Percentiles rank a stretch among this genome's conserved stretches.
Evolutionary conservation across 2,797 vertebrate species (phyloP).

Genomic region (Ambastaia sidthimunki): DNA sequence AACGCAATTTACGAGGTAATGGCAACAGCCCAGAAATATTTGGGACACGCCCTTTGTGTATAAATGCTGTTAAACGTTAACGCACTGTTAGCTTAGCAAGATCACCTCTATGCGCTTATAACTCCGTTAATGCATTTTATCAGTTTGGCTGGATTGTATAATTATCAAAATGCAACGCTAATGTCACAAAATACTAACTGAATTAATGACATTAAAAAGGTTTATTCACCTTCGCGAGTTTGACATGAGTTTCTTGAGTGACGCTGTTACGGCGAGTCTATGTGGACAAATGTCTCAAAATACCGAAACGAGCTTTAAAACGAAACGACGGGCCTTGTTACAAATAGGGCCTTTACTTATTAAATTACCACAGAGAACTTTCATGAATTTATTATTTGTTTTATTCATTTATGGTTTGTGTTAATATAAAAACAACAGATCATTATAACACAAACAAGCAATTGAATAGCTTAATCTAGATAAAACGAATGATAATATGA

Average conservation of each 20-base stretch:
- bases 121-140: not conserved
- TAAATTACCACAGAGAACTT: too few species aligned
- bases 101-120: not conserved
- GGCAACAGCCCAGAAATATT: too few species aligned
- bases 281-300: conserved; percentile 2
- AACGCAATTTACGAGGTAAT: not conserved
- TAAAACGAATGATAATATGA: too few species aligned
- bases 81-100: conserved; percentile 21
- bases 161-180: not conserved
- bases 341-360: too few species aligned
- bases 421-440: too few species aligned
- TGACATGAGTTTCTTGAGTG: conserved; percentile 57
- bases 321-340: too few species aligned
- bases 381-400: too few species aligned
- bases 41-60: not conserved
- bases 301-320: too few species aligned
- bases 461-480: too few species aligned
- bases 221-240: conserved; percentile 60
- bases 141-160: not conserved
- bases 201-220: not conserved
- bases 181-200: not conserved
- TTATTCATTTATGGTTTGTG: too few species aligned
- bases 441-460: too few species aligned
- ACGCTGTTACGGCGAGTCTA: conserved; percentile 64
- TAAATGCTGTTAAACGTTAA: not conserved